phyloP scores from a whole-genome alignment of 2,888 invertebrate genomes.

The Drosophila hawaiiensis region DNA sequence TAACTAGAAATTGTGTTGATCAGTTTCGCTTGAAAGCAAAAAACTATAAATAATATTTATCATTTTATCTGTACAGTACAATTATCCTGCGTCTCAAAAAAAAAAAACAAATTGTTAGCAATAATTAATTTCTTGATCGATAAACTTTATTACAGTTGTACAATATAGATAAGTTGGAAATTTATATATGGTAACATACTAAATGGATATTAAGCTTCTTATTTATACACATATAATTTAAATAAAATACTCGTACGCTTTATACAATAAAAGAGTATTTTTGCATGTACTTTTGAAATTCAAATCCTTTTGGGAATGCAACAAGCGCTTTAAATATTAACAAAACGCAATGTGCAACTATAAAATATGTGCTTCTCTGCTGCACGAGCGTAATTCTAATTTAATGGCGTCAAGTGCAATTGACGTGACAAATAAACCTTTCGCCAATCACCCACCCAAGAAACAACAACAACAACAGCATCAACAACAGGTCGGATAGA shows the following conservation, averaged over 20 bases:
- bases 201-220: background rate
- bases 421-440: conserved; percentile 72
- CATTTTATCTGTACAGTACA: background rate
- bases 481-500: conserved; percentile 22
- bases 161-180: background rate
- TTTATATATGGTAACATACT: background rate
- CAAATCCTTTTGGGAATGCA: conserved; percentile 38
- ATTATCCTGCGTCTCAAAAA: background rate
- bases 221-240: background rate
- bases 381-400: conserved; percentile 39
- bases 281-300: conserved; percentile 4
- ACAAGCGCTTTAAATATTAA: conserved; percentile 35
- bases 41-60: background rate
- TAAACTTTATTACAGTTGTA: background rate
- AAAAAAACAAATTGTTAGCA: background rate
- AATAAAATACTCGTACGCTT: background rate
- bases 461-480: conserved; percentile 11
- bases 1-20: conserved; percentile 12
- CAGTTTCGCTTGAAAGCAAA: background rate
- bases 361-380: conserved; percentile 25
- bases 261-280: background rate
- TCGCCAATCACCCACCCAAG: conserved; percentile 55
- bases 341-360: conserved; percentile 49
- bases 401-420: conserved; percentile 57
- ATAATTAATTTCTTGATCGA: background rate